phyloP scores from a whole-genome alignment of 2,113 vertebrate genomes.

The Peromyscus leucopus region DNA sequence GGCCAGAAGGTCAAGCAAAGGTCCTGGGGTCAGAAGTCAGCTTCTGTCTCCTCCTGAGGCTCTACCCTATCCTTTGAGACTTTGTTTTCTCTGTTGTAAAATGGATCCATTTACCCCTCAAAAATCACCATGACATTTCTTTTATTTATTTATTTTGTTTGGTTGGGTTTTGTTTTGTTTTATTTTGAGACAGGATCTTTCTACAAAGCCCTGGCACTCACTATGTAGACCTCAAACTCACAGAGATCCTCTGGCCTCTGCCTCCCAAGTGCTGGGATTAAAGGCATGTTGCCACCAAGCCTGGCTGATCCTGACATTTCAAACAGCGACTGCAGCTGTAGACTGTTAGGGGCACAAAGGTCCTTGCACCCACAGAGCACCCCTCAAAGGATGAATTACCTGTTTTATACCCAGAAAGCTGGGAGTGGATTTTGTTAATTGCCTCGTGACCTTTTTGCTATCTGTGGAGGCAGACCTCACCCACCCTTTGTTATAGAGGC shows the following conservation, averaged over 20 bases:
- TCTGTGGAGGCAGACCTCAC: background rate
- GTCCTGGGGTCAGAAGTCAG: background rate
- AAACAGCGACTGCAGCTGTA: background rate
- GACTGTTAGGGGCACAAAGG: background rate
- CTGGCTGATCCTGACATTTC: background rate
- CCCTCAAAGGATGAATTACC: background rate
- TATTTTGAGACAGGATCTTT: background rate
- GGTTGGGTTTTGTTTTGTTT: background rate
- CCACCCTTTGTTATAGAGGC: background rate
- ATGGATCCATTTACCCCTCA: background rate
- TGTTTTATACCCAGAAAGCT: background rate
- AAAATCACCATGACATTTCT: background rate
- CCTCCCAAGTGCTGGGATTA: background rate
- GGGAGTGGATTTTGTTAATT: background rate
- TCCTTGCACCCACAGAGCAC: background rate
- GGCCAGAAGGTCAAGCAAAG: background rate
- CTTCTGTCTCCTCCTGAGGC: background rate
- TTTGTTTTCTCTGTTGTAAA: slow-evolving; percentile 2
- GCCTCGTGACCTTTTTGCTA: background rate
- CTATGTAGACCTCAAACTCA: background rate
- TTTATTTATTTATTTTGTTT: background rate
- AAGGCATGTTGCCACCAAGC: background rate
- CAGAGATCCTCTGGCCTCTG: background rate
- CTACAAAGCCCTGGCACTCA: background rate
- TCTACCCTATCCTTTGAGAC: background rate